Percentiles rank a stretch among this genome's conserved stretches.
phyloP scores from a whole-genome alignment of 2,797 vertebrate species.

The Megalops cyprinoides region DNA sequence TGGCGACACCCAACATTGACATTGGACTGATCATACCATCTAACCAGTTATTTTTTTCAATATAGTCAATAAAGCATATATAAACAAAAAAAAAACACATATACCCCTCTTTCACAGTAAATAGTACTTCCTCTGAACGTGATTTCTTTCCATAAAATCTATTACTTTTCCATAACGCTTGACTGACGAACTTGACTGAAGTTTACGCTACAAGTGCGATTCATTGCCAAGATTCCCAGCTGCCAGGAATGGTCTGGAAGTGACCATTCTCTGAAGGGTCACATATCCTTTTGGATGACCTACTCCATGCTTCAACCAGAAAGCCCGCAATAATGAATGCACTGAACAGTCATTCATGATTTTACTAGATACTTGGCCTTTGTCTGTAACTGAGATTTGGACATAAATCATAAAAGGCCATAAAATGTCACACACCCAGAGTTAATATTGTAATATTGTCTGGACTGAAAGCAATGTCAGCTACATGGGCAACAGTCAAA shows the following conservation, averaged over 20 bases:
- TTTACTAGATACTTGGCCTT: too few relatives aligned
- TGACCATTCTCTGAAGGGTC: neutral
- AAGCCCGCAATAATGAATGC: too few relatives aligned
- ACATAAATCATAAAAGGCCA: too few relatives aligned
- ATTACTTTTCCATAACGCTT: neutral
- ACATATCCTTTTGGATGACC: neutral
- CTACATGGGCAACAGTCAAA: neutral
- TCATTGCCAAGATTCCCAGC: neutral
- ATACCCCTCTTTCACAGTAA: neutral
- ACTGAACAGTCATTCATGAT: neutral
- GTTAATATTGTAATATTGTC: neutral
- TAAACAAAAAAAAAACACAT: constrained; percentile 5
- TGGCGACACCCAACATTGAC: too few relatives aligned
- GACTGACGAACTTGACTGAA: neutral
- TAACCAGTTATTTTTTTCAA: neutral
- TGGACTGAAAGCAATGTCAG: constrained; percentile 1
- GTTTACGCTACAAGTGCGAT: neutral
- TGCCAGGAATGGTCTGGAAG: neutral
- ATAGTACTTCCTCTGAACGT: neutral
- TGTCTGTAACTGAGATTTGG: too few relatives aligned
- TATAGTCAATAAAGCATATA: neutral
- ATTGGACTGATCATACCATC: too few relatives aligned
- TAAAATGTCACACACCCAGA: neutral
- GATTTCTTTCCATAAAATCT: neutral
- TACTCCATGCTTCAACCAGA: too few relatives aligned